Evolutionary conservation across 2,888 invertebrate genomes (phyloP).

Genomic region (Scaeva pyrastri): DNA sequence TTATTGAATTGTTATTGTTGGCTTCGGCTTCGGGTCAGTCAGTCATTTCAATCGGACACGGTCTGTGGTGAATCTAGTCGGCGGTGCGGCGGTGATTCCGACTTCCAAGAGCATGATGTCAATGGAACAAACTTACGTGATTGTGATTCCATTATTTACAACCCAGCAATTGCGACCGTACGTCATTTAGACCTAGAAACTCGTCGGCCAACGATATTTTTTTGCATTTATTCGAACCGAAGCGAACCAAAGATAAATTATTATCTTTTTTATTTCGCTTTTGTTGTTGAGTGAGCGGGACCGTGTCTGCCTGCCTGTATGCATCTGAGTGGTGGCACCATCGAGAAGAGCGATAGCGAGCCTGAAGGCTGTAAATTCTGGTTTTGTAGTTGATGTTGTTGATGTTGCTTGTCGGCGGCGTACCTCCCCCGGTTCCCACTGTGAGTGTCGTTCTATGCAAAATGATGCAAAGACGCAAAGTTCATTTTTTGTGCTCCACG

Average conservation of each 20-base stretch:
- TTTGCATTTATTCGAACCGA: conserved; percentile 15
- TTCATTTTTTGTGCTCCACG: conserved; percentile 45
- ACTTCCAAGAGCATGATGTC: conserved; percentile 50
- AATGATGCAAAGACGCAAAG: conserved; percentile 66
- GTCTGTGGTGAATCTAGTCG: not conserved
- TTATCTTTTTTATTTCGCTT: conserved; percentile 3
- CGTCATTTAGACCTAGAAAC: conserved; percentile 42
- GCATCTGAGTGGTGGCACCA: conserved; percentile 50
- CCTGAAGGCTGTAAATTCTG: conserved; percentile 66
- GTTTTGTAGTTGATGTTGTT: conserved; percentile 62
- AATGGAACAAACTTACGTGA: conserved; percentile 51
- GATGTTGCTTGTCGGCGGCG: conserved; percentile 12
- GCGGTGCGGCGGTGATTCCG: not conserved
- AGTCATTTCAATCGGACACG: not conserved
- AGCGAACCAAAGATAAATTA: conserved; percentile 33
- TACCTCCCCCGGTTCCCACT: conserved; percentile 28
- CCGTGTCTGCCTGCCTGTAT: conserved; percentile 50
- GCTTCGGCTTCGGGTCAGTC: not conserved
- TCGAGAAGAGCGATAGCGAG: conserved; percentile 16
- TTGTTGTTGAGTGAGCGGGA: conserved; percentile 42
- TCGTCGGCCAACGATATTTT: conserved; percentile 13
- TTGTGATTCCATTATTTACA: conserved; percentile 53
- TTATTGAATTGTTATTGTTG: conserved; percentile 16
- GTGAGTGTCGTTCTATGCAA: conserved; percentile 61
- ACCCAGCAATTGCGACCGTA: conserved; percentile 18